Conservation (phyloP, 2,888 invertebrate genomes). For the Tetropium fuscum region DNA sequence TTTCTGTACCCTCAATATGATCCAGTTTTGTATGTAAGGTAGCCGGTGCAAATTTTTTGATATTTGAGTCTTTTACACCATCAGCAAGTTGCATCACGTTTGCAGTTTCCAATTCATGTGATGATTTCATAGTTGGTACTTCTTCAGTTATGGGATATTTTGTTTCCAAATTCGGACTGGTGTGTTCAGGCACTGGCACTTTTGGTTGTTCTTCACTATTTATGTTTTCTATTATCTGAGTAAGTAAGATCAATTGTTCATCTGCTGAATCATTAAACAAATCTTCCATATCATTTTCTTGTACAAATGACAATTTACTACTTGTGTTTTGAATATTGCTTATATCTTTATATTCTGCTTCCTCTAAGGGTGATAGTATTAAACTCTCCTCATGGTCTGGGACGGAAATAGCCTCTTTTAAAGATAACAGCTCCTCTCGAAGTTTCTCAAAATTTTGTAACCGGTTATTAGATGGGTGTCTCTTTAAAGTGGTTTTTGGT, state of each 20-base stretch:
- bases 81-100: neutral
- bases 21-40: conserved; percentile 31
- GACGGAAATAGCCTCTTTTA: conserved; percentile 54
- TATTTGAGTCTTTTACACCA: conserved; percentile 12
- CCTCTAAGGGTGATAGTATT: conserved; percentile 52
- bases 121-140: neutral
- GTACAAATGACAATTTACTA: neutral
- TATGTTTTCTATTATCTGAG: conserved; percentile 58
- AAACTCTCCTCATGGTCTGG: conserved; percentile 55
- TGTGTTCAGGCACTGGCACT: neutral
- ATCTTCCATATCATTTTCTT: conserved; percentile 45
- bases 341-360: conserved; percentile 48
- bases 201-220: neutral
- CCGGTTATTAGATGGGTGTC: conserved; percentile 53
- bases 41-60: conserved; percentile 21
- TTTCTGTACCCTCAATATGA: neutral
- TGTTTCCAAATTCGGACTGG: neutral
- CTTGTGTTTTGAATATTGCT: neutral
- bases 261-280: conserved; percentile 62
- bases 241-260: conserved; percentile 58
- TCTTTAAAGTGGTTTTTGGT: conserved; percentile 57
- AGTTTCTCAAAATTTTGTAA: conserved; percentile 59
- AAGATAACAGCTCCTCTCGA: conserved; percentile 57
- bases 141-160: neutral
- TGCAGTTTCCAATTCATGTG: neutral